These are phyloP conservation scores for Axea sp. DNA, from an alignment of 2,888 invertebrate genomes.

Conservation along the genomic window DNA sequence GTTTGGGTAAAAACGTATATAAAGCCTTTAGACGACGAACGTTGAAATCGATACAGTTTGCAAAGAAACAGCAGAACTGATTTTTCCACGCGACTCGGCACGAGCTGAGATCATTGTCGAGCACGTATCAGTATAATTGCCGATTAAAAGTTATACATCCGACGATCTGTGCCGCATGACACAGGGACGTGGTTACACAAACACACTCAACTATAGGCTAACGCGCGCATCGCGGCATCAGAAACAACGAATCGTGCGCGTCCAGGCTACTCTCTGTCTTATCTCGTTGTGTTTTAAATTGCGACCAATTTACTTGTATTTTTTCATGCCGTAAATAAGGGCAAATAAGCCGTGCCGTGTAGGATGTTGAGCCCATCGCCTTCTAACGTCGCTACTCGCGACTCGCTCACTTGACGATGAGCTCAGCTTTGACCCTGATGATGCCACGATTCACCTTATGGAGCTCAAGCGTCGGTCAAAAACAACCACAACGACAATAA, in stretches of 20 bases:
- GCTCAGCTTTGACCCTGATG: constrained; percentile 65
- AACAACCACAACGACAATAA: constrained; percentile 39
- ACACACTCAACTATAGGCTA: constrained; percentile 3
- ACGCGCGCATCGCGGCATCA: constrained; percentile 42
- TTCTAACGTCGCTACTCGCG: constrained; percentile 50
- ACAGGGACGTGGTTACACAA: constrained; percentile 1
- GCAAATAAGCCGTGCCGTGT: constrained; percentile 71
- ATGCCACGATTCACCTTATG: constrained; percentile 63
- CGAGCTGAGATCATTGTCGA: constrained; percentile 41
- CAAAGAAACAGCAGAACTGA: constrained; percentile 16
- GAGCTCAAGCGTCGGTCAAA: constrained; percentile 53
- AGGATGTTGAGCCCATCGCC: constrained; percentile 70
- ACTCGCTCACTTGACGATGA: constrained; percentile 59
- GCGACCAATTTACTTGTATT: constrained; percentile 74
- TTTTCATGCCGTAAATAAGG: constrained; percentile 74
- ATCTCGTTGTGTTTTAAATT: constrained; percentile 71
- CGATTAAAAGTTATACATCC: constrained; percentile 51
- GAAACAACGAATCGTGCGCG: constrained; percentile 59
- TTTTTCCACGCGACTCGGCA: constrained; percentile 28
- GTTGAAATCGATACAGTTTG: not conserved
- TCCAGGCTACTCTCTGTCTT: constrained; percentile 60
- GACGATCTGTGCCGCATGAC: constrained; percentile 9
- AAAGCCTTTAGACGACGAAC: no score
- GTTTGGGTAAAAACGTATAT: no score
- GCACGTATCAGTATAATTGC: constrained; percentile 54